Percentiles rank a stretch among this genome's conserved stretches.
phyloP scores from a whole-genome alignment of 2,113 vertebrate species.

The Prunella fulvescens region DNA sequence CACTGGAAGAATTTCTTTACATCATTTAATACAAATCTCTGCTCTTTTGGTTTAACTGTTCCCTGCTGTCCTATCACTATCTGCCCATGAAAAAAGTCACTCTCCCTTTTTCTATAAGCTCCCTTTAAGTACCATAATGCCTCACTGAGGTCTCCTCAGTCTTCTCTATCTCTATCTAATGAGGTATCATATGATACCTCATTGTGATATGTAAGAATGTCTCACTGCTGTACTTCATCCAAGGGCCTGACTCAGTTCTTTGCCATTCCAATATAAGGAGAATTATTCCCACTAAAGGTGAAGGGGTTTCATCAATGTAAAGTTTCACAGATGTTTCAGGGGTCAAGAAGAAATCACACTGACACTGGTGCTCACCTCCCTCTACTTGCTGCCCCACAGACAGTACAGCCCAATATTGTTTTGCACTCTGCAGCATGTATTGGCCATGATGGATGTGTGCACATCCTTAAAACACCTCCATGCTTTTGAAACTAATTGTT shows the following conservation, averaged over 20 bases:
- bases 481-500: not conserved
- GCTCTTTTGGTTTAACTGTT: not conserved
- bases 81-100: not conserved
- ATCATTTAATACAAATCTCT: not conserved
- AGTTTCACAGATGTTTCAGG: not conserved
- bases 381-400: not conserved
- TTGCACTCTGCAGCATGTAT: not conserved
- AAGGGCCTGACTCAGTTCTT: not conserved
- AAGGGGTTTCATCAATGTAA: not conserved
- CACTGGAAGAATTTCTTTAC: not conserved
- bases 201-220: not conserved
- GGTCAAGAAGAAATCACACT: not conserved
- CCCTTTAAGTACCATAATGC: not conserved
- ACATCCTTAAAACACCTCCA: not conserved
- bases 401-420: not conserved
- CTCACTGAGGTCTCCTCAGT: not conserved
- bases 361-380: not conserved
- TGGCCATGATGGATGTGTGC: rapidly evolving
- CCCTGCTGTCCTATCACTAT: not conserved
- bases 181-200: not conserved
- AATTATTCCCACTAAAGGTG: not conserved
- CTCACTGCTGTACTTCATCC: not conserved
- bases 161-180: not conserved
- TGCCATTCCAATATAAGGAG: not conserved
- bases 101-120: not conserved